Evolutionary conservation across 2,113 vertebrate species (phyloP).

Genomic region (Taurulus bubalis): DNA sequence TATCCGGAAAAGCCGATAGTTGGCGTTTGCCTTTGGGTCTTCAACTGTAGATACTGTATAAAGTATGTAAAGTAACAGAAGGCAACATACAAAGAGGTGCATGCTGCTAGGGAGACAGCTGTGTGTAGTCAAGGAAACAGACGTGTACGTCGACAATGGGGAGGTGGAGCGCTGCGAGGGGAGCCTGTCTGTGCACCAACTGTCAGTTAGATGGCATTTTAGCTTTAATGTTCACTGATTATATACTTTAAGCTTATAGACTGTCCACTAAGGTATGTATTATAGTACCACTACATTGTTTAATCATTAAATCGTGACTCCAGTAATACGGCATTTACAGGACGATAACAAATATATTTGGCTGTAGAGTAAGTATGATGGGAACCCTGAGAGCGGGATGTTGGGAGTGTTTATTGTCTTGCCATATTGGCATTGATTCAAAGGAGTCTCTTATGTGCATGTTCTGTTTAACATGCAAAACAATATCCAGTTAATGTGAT

Average conservation of each 20-base stretch:
- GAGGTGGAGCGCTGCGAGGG: background rate
- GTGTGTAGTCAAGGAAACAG: background rate
- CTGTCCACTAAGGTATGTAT: background rate
- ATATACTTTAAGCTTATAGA: background rate
- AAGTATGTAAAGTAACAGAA: slow-evolving; percentile 17
- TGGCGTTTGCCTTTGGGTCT: slow-evolving; percentile 28
- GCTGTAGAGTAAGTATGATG: background rate
- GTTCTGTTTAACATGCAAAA: background rate
- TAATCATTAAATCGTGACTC: no score
- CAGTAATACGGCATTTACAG: background rate
- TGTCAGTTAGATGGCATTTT: background rate
- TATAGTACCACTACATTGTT: background rate
- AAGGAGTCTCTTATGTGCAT: background rate
- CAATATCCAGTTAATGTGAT: background rate
- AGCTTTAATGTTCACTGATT: background rate
- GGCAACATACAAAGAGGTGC: background rate
- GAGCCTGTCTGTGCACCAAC: slow-evolving; percentile 1
- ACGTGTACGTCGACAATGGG: background rate
- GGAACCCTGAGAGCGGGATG: background rate
- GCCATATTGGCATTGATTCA: background rate
- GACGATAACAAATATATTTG: background rate
- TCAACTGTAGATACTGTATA: slow-evolving; percentile 2
- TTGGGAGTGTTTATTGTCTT: background rate
- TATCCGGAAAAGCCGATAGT: slow-evolving; percentile 24
- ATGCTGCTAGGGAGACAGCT: slow-evolving; percentile 26